phyloP scores from a whole-genome alignment of 2,797 vertebrate species.

The Hemibagrus guttatus region DNA sequence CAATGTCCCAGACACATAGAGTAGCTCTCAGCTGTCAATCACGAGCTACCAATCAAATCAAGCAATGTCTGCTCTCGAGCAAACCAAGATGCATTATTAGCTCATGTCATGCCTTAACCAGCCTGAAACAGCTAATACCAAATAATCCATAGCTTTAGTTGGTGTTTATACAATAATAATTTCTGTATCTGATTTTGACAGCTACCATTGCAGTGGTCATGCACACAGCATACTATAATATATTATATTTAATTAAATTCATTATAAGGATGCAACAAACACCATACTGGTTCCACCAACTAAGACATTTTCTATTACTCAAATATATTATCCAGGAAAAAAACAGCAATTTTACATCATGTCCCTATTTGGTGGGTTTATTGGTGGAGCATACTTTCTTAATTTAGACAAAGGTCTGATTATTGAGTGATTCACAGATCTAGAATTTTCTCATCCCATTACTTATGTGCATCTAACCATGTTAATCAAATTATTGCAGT shows the following conservation, averaged over 20 bases:
- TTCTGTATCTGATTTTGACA: background rate
- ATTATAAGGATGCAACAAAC: background rate
- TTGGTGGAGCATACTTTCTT: background rate
- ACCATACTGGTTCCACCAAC: no score
- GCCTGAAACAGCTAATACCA: background rate
- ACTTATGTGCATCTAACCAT: slow-evolving; percentile 5
- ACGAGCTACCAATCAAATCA: slow-evolving; percentile 8
- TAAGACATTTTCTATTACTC: background rate
- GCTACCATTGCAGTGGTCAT: background rate
- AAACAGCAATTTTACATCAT: background rate
- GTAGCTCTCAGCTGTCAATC: background rate
- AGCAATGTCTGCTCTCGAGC: background rate
- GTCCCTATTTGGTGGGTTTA: background rate
- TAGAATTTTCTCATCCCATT: background rate
- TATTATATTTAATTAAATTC: background rate
- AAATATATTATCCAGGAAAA: slow-evolving; percentile 1
- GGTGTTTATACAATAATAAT: background rate
- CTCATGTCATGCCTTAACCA: background rate
- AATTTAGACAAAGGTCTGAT: background rate
- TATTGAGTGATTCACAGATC: background rate
- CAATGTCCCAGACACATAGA: slow-evolving; percentile 4
- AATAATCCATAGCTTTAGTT: background rate
- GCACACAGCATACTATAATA: background rate
- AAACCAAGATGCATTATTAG: background rate
- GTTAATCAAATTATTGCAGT: background rate